Evolutionary conservation across 2,113 vertebrate species (phyloP).

Genomic region (Lathamus discolor): DNA sequence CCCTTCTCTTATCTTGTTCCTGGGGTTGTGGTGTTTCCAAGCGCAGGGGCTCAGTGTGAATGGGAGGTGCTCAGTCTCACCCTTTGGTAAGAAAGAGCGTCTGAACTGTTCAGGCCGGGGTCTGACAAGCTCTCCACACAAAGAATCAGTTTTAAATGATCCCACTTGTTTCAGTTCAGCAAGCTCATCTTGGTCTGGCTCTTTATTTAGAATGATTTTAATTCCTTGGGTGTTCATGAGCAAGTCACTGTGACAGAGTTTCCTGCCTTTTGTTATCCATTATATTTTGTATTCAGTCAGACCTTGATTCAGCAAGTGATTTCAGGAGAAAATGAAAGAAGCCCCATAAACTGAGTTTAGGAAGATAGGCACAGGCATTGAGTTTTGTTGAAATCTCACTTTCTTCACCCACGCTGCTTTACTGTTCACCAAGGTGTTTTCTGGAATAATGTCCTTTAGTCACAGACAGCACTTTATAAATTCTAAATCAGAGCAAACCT

Average conservation of each 20-base stretch:
- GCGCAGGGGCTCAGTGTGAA: neutral
- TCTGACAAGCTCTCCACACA: neutral
- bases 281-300: neutral
- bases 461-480: neutral
- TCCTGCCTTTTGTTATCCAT: neutral
- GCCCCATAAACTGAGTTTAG: neutral
- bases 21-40: neutral
- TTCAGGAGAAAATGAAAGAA: neutral
- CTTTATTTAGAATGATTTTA: neutral
- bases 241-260: neutral
- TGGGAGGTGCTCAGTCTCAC: neutral
- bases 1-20: neutral
- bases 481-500: neutral
- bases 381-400: neutral
- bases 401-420: neutral
- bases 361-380: neutral
- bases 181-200: neutral
- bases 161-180: neutral
- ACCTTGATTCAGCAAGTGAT: neutral
- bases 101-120: neutral
- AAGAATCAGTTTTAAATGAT: neutral
- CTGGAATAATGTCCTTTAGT: neutral
- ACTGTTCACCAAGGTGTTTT: neutral
- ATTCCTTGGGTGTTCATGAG: neutral
- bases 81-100: neutral